Percentiles rank a stretch among this genome's conserved stretches.
phyloP scores from a whole-genome alignment of 2,888 invertebrate genomes.

The Drosophila kokeensis region DNA sequence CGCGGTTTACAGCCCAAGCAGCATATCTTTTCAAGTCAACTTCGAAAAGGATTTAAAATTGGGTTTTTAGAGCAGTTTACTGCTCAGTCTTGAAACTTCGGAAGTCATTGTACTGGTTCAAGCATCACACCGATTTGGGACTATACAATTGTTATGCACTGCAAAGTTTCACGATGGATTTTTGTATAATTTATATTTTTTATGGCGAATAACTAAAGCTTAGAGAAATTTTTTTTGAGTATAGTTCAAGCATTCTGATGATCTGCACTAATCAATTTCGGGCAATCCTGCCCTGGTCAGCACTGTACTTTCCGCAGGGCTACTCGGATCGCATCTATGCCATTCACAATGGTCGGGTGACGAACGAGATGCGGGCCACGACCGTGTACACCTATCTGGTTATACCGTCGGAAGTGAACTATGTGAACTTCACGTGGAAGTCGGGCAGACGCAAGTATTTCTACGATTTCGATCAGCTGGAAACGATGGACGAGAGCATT shows the following conservation, averaged over 20 bases:
- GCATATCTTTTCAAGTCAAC: background rate
- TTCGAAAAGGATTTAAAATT: no score
- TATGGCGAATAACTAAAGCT: background rate
- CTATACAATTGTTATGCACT: background rate
- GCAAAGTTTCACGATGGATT: background rate
- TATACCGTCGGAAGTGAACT: slow-evolving; percentile 96
- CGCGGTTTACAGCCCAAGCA: background rate
- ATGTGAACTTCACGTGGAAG: slow-evolving; percentile 96
- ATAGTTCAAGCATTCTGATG: background rate
- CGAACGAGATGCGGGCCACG: slow-evolving; percentile 94
- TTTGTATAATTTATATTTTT: background rate
- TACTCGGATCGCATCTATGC: slow-evolving; percentile 89
- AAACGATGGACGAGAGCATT: slow-evolving; percentile 93
- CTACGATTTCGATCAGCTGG: slow-evolving; percentile 94
- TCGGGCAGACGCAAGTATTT: slow-evolving; percentile 92
- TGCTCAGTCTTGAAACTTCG: background rate
- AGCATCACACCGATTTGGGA: no score
- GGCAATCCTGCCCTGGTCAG: slow-evolving; percentile 38
- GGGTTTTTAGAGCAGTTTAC: background rate
- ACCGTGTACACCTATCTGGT: slow-evolving; percentile 95
- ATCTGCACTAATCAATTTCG: background rate
- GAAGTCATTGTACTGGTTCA: background rate
- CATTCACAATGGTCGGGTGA: slow-evolving; percentile 94
- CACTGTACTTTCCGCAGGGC: slow-evolving; percentile 81
- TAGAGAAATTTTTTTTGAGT: background rate